Evolutionary conservation across 2,113 vertebrate species (phyloP), one percentile per base, ranked within the genome.

Genomic region (Tenrec ecaudatus): DNA sequence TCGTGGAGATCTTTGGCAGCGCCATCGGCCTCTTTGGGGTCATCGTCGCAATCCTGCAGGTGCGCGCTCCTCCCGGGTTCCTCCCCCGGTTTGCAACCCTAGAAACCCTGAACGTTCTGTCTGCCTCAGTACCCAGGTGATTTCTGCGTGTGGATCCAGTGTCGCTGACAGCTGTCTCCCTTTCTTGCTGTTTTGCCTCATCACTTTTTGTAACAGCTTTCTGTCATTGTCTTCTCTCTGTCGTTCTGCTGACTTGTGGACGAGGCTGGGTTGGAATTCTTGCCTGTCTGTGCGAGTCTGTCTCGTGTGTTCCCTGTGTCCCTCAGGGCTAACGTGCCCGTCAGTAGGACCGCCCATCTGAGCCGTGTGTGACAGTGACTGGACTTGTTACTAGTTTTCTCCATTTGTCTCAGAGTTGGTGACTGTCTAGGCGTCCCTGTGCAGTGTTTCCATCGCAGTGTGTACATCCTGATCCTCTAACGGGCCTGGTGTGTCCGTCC

Each of bases 1-100:
- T 99, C 0, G 99, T 99, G 98, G 99, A 99, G 98, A 99, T 99
- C 97, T 99, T 99, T 60, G 99, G 99, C 98, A 99, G 99, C 60
- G 99, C 99, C 91, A 99, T 99, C 6, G 99, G 99, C 71, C 98
- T 99, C 85, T 99, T 99, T 29, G 99, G 99, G 0, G 99, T 99
- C 96, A 99, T 99, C 43, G 99, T 99, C 38, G 99, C 99, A 95
- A 99, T 99, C 95, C 98, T 99, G 98, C 99, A 99, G 99, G 99
- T 99, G 97, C 97, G 31, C 43, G 78, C 2, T 33, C 15, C 82
- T 19, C n/a, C 10, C n/a, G n/a, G n/a, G n/a, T n/a, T n/a, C n/a
- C n/a, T n/a, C n/a, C n/a, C n/a, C n/a, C n/a, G n/a, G n/a, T n/a
- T n/a, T n/a, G n/a, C n/a, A n/a, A n/a, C n/a, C n/a, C n/a, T n/a